Evolutionary conservation across 2,797 vertebrate species (phyloP), one percentile per base, ranked within the genome.

Genomic region (Ctenochaetus hawaiiensis): DNA sequence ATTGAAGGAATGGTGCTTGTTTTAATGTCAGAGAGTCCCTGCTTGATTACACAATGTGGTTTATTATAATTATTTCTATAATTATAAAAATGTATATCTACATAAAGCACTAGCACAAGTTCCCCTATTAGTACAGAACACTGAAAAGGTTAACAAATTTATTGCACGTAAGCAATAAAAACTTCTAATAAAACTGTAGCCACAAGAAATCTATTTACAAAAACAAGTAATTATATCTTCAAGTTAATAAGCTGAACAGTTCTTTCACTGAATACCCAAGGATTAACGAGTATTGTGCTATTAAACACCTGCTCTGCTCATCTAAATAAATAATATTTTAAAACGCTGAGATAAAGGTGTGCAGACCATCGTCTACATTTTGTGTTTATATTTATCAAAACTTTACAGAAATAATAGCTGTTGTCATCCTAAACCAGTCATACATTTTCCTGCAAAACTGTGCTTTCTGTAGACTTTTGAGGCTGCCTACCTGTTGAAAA

Each of bases 401-500:
- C 4, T 4, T 9, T 45, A 45, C 6, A 45, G 11, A 13, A 8
- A 71, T 41, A 17, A 48, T 20, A 58, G 17, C 4, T 11, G 7
- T 62, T n/a, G 56, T 60, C 10, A 58, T 20, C 10, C 5, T 22
- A 49, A 52, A 8, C 12, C 8, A 37, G 54, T 30, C 14, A 16
- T 1, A 48, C 1, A 20, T 30, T 62, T 62, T 3, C 26, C 18
- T 26, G 10, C 39, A 48, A 67, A 68, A 54, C 51, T 62, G 43
- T 18, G 18, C 37, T 58, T 59, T 60, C 45, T 64, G 7, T 65
- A 45, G 43, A 51, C 37, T 77, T 1, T 18, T 44, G 18, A 52
- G 18, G 49, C 48, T 41, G 53, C 91, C 81, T 93, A 93, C 92
- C 92, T 89, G 14, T 44, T 76, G 66, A 9, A 54, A 81, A 70